phyloP scores from a whole-genome alignment of 2,888 invertebrate genomes.

The Caenorhabditis doughertyi region DNA sequence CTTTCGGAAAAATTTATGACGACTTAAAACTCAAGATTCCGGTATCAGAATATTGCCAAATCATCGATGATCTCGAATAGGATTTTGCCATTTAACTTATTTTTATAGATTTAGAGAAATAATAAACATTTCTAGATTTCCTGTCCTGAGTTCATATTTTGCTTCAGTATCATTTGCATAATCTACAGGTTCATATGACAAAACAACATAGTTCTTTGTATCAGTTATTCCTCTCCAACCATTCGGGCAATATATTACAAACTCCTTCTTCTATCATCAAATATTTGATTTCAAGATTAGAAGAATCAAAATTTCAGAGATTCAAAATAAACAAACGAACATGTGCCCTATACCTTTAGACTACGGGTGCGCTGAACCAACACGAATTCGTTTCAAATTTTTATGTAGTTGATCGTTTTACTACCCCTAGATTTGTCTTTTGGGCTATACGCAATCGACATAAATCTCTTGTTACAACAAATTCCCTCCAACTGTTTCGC shows the following conservation, averaged over 20 bases:
- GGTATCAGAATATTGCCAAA: conserved; percentile 35
- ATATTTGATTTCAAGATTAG: conserved; percentile 35
- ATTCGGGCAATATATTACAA: not conserved
- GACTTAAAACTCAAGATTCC: conserved; percentile 24
- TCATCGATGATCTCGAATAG: conserved; percentile 30
- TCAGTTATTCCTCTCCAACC: not conserved
- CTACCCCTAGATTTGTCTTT: not conserved
- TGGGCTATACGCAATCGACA: not conserved
- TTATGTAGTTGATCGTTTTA: conserved; percentile 1
- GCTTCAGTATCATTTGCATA: conserved; percentile 14
- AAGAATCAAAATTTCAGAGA: not conserved
- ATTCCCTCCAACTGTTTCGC: conserved; percentile 2
- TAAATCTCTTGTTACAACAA: conserved; percentile 2
- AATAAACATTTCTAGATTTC: not conserved
- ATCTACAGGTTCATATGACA: conserved; percentile 17
- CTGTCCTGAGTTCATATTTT: not conserved
- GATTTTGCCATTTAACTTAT: conserved; percentile 28
- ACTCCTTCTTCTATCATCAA: not conserved
- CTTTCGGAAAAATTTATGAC: conserved; percentile 25
- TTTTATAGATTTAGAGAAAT: conserved; percentile 5
- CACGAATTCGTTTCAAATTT: not conserved
- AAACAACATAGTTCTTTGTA: not conserved
- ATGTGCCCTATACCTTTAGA: not conserved
- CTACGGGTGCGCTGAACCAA: conserved; percentile 22
- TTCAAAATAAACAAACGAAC: conserved; percentile 21